Evolutionary conservation across 2,888 invertebrate genomes (phyloP).

Genomic region (Acrocyrtus sp.): DNA sequence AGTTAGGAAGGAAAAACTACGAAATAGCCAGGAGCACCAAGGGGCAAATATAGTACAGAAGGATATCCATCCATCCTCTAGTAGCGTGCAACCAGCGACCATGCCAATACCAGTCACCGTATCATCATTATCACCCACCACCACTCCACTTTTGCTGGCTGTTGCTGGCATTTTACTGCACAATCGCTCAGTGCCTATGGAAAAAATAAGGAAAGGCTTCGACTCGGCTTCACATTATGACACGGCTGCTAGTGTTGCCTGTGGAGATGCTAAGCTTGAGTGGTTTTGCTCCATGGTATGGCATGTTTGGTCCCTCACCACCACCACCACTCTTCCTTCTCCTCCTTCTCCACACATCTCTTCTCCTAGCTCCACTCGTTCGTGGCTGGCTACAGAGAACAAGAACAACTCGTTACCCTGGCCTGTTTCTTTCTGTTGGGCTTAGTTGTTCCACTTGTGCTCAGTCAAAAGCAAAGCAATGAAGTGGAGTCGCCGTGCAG

Average conservation of each 20-base stretch:
- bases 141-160: slow-evolving; percentile 4
- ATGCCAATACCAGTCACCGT: slow-evolving; percentile 10
- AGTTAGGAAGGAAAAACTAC: slow-evolving; percentile 21
- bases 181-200: slow-evolving; percentile 7
- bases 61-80: slow-evolving; percentile 8
- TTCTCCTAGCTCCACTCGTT: slow-evolving; percentile 6
- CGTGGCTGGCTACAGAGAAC: no score
- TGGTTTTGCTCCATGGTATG: slow-evolving; percentile 27
- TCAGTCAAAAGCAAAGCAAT: no score
- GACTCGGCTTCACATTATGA: not conserved
- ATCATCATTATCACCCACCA: slow-evolving; percentile 7
- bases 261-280: slow-evolving; percentile 30
- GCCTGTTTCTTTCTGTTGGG: slow-evolving; percentile 18
- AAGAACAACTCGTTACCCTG: no score
- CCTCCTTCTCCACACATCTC: not conserved
- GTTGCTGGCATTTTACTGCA: not conserved
- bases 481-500: slow-evolving; percentile 31
- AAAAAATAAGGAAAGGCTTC: slow-evolving; percentile 23
- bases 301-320: no score
- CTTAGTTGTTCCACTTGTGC: slow-evolving; percentile 21
- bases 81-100: slow-evolving; percentile 11
- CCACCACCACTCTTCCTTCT: no score
- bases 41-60: slow-evolving; percentile 10
- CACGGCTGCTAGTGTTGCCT: not conserved
- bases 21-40: slow-evolving; percentile 15